Evolutionary conservation across 1,140 invertebrate genomes (phyloP), one percentile per base, ranked within the genome.

Genomic region (Cyclina sinensis): DNA sequence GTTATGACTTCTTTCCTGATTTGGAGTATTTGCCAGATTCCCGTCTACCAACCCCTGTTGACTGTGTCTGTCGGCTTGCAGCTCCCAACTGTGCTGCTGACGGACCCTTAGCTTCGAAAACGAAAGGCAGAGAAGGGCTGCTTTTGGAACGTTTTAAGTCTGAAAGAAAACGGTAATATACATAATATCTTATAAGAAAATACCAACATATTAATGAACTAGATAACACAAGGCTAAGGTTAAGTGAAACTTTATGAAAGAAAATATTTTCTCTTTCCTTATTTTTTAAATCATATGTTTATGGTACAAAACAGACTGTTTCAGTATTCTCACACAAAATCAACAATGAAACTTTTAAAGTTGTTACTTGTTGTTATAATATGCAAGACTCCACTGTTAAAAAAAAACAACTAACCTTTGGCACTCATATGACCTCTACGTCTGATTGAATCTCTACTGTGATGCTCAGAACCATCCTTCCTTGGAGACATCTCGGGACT

Each of bases 361-460:
- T 24, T 16, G 11, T 16, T 65, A 65, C 18, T 39, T 14, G 21
- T 35, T n/a, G n/a, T 51, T 12, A 51, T 12, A n/a, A n/a, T n/a
- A 21, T 5, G 14, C n/a, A n/a, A n/a, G n/a, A n/a, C n/a, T n/a
- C n/a, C n/a, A n/a, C n/a, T n/a, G n/a, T n/a, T n/a, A n/a, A n/a
- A n/a, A n/a, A n/a, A n/a, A n/a, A n/a, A n/a, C n/a, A 70, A 79
- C 70, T 81, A 84, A 94, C 94, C 94, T 92, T 91, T 92, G n/a
- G 92, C 89, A 74, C 91, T 92, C 14, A 93, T 88, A 35, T 92
- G 92, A 35, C 94, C 74, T 43, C 90, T 91, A 16, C 91, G 83
- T 57, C 90, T 90, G 78, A 94, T 90, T 37, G 90, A 92, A 68
- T 94, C 94, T 54, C 94, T 88, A 86, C 94, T 94, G 65, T 92